Base-by-base conservation (phyloP, 2,797 vertebrate species). In the Pyrocephalus nanus region DNA sequence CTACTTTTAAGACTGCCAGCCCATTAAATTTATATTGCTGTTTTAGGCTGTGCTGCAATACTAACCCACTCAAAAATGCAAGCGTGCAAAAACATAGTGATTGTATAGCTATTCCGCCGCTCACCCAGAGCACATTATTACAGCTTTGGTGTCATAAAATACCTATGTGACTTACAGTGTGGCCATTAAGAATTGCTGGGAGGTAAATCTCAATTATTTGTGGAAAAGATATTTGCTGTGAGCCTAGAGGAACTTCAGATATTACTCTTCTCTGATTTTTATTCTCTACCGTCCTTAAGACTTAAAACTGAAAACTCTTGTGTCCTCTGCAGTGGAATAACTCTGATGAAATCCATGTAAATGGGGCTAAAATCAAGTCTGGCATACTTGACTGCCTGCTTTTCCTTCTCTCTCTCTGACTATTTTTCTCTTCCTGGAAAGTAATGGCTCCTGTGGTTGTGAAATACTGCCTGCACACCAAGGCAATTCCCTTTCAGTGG, bases 1-100 rank as follows among this genome's bases (percentile, higher is more conserved):
- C 27, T 92, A 47, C 86, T 94, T 91, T 85, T 62, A 95, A 94
- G 89, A 78, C 86, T 95, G 91, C 90, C 79, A 96, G 57, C 38
- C 60, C 9, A 6, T 88, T 92, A 86, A 92, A 92, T 90, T 86
- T 86, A 69, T 81, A 8, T 79, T 81, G 65, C 60, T 91, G 36
- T 71, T 91, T 84, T 79, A 73, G 82, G 18, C 34, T 50, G 25
- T 58, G 60, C 62, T 94, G 89, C 73, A 93, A 42, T 70, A 85
- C 78, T 57, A 86, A 91, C 32, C 80, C 61, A 65, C 55, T 70
- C 72, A 86, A 60, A 92, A 69, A 73, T 66, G 51, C 1, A 16
- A 86, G 51, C 1, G 11, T 93, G 66, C 26, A 58, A 88, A 90
- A 86, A 12, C 13, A 25, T 86, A 90, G 27, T 84, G 87, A 73